Percentiles rank a stretch among this genome's conserved stretches.
phyloP scores from a whole-genome alignment of 1,140 invertebrate genomes.

The Campodea augens region DNA sequence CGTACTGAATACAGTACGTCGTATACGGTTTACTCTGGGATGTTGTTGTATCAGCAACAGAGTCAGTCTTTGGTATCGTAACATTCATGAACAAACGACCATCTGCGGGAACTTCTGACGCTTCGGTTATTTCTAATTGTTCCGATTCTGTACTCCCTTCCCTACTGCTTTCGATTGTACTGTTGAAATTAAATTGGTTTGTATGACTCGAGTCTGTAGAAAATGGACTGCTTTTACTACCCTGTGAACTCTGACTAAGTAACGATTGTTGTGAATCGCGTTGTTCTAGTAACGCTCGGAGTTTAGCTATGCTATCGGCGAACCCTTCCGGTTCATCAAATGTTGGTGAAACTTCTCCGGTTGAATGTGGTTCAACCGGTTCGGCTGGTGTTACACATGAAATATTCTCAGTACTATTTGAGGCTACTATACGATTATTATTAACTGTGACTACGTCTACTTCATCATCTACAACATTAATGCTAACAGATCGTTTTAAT shows the following conservation, averaged over 20 bases:
- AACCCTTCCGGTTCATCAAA: constrained; percentile 51
- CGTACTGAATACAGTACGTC: constrained; percentile 22
- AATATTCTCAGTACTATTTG: constrained; percentile 9
- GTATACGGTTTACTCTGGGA: constrained; percentile 18
- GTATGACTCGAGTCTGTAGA: constrained; percentile 11
- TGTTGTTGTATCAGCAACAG: constrained; percentile 18
- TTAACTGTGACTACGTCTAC: constrained; percentile 11
- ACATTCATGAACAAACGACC: constrained; percentile 22
- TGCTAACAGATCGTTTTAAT: constrained; percentile 6
- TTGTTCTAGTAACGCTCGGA: constrained; percentile 41
- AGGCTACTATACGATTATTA: constrained; percentile 12
- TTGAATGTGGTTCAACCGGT: constrained; percentile 1
- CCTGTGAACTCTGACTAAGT: constrained; percentile 11
- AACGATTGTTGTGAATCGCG: constrained; percentile 22
- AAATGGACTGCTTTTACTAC: constrained; percentile 2
- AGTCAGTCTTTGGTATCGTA: constrained; percentile 20
- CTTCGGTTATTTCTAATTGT: constrained; percentile 19
- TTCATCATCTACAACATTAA: constrained; percentile 4
- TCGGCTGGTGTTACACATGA: constrained; percentile 5
- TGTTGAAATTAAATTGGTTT: constrained; percentile 7
- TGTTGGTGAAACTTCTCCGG: constrained; percentile 26
- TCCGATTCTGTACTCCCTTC: constrained; percentile 8
- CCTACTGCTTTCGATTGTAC: constrained; percentile 3
- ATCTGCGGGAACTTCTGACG: constrained; percentile 18
- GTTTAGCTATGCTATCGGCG: constrained; percentile 47